phyloP scores from a whole-genome alignment of 2,113 vertebrate species.

The Sphaerodactylus townsendi region DNA sequence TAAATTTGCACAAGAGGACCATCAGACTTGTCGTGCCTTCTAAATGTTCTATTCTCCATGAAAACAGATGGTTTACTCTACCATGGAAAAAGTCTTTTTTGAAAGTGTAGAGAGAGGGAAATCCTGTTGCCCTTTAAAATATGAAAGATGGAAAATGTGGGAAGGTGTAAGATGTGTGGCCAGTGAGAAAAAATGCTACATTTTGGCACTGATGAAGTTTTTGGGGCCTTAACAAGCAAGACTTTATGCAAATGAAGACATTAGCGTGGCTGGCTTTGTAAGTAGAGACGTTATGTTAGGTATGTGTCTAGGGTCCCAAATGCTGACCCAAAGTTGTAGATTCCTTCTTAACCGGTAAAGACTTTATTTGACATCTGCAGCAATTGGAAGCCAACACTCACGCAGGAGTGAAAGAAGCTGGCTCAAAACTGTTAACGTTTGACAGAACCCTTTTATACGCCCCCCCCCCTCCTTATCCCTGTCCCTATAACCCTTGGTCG shows the following conservation, averaged over 20 bases:
- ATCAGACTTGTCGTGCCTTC: slow-evolving; percentile 50
- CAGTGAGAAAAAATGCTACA: background rate
- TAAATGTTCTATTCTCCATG: slow-evolving; percentile 45
- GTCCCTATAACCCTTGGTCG: too few species aligned
- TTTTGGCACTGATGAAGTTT: background rate
- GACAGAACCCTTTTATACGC: too few species aligned
- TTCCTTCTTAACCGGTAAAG: too few species aligned
- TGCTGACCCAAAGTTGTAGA: too few species aligned
- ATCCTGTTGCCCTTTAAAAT: background rate
- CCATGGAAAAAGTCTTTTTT: slow-evolving; percentile 48
- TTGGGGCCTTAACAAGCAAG: background rate
- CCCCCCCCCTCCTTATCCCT: too few species aligned
- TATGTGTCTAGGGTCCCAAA: too few species aligned
- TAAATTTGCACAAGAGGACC: slow-evolving; percentile 44
- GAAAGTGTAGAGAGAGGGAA: background rate
- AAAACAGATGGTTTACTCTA: slow-evolving; percentile 53
- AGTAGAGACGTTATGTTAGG: background rate
- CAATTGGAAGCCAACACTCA: too few species aligned
- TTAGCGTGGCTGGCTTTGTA: background rate
- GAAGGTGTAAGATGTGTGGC: background rate
- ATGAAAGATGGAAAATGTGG: background rate
- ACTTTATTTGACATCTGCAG: too few species aligned
- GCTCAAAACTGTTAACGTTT: too few species aligned
- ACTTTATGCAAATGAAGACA: background rate
- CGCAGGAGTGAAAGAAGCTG: too few species aligned